phyloP scores from a whole-genome alignment of 2,113 vertebrate species.

The Ammodytes dubius region DNA sequence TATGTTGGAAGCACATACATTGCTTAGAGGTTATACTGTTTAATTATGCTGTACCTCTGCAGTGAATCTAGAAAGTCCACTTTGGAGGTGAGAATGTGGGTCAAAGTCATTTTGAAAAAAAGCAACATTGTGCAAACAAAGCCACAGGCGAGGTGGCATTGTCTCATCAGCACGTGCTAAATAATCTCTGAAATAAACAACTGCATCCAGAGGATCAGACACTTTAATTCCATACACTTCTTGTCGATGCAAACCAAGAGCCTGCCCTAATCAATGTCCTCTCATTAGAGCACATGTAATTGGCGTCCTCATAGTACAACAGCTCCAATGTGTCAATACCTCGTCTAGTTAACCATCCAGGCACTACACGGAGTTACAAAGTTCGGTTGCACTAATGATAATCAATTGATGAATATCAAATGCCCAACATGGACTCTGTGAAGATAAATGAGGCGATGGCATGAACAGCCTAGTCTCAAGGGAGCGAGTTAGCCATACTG shows the following conservation, averaged over 20 bases:
- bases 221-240: slow-evolving; percentile 54
- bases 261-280: slow-evolving; percentile 67
- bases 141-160: slow-evolving; percentile 44
- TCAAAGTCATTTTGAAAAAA: slow-evolving; percentile 7
- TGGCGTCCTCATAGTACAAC: slow-evolving; percentile 68
- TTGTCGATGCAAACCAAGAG: slow-evolving; percentile 46
- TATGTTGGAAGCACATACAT: too few relatives aligned
- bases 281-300: slow-evolving; percentile 74
- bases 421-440: slow-evolving; percentile 41
- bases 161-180: slow-evolving; percentile 47
- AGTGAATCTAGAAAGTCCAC: neutral
- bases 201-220: slow-evolving; percentile 24
- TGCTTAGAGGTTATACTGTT: neutral
- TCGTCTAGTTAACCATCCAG: slow-evolving; percentile 62
- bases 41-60: neutral
- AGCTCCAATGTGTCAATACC: slow-evolving; percentile 78
- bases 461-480: slow-evolving; percentile 11
- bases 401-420: slow-evolving; percentile 77
- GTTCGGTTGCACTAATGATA: slow-evolving; percentile 53
- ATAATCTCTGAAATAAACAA: slow-evolving; percentile 50
- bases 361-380: slow-evolving; percentile 51
- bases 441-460: slow-evolving; percentile 58
- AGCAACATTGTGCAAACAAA: slow-evolving; percentile 37
- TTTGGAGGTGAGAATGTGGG: slow-evolving; percentile 12
- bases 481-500: slow-evolving; percentile 8